Base-by-base conservation (phyloP, 2,113 vertebrate genomes). In the Oryzias javanicus region DNA sequence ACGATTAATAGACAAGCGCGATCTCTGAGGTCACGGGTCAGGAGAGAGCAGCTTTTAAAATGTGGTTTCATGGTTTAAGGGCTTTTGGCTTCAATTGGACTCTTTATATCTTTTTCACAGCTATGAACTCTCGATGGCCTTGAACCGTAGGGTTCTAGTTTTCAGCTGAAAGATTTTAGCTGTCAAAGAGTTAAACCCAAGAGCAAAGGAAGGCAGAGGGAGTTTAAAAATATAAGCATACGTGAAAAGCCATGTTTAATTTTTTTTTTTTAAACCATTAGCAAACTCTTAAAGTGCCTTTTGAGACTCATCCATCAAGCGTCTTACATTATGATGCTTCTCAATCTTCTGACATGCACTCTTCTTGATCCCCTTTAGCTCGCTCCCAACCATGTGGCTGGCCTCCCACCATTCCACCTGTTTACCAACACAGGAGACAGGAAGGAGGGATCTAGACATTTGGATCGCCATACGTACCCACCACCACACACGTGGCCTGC, bases 1-100 rank as follows among this genome's bases (percentile, higher is more conserved):
- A 77, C 75, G 69, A 79, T 88, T 92, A 91, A 91, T 90, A 90
- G 88, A 90, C 88, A 84, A 83, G 87, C 72, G 61, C 46, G 80
- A 85, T 67, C 78, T 52, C 61, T 2, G 35, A 14, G 86, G 86
- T 86, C 76, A 80, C 25, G 71, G 84, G 85, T 90, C 80, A 76
- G 78, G 17, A 45, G 67, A 81, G 76, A 87, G 85, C 81, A 81
- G 80, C 80, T 82, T 88, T 84, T 84, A 85, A 86, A 86, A 88
- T 71, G 80, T 56, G 80, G 74, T 82, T 87, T 86, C 80, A 82
- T 82, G 81, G 83, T 87, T 88, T 86, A 81, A 78, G 64, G 74
- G 65, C 79, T 84, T 35, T 80, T 76, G 79, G 65, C 51, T 76
- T 88, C 81, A 88, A 88, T 86, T 63, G 80, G 16, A 14, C 55